Base-by-base conservation (phyloP, 2,888 invertebrate species). In the Spatulosminthurus flaviceps region DNA sequence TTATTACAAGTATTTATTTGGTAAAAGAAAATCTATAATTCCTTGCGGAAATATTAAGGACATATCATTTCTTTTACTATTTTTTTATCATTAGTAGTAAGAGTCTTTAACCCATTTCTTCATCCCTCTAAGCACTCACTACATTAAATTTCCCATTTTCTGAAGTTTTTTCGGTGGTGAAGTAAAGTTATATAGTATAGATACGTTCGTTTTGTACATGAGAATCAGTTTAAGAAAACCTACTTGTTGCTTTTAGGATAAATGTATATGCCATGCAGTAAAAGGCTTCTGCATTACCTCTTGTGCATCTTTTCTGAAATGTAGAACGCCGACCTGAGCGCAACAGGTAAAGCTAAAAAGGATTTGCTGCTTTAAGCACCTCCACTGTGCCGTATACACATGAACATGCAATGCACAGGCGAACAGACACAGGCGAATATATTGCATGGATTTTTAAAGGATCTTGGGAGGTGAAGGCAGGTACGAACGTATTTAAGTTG, bases 311-410 rank as follows among this genome's bases (percentile, higher is more conserved):
- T 64, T n/a, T 64, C n/a, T 64, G 26, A 64, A 64, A 64, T 24
- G 64, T 64, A 64, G 64, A 64, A 64, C 64, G 26, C 64, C 64
- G 64, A 64, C 64, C 64, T 64, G 64, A 64, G 64, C 64, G n/a
- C 21, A 64, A 26, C 19, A 60, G 60, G 51, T 19, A 51, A 19
- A 51, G 51, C n/a, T 51, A 51, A 51, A 51, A 51, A 51, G 51
- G 51, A 51, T 51, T 51, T 51, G 51, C 51, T 51, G 51, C 51
- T 51, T 4, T 34, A 51, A 51, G 51, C 51, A 51, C 51, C 51
- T 51, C 51, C 51, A 51, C 51, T 51, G 19, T 51, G n/a, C 51
- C 16, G 51, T 51, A 2, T 51, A 51, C 51, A 51, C 51, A 51
- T 51, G 51, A 19, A 16, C 51, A 51, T 51, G n/a, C n/a, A 51